A percentile compares a stretch with the other conserved stretches of the same genome.
Evolutionary conservation across 2,888 invertebrate genomes (phyloP).

Genomic region (Heliothis peltigera): DNA sequence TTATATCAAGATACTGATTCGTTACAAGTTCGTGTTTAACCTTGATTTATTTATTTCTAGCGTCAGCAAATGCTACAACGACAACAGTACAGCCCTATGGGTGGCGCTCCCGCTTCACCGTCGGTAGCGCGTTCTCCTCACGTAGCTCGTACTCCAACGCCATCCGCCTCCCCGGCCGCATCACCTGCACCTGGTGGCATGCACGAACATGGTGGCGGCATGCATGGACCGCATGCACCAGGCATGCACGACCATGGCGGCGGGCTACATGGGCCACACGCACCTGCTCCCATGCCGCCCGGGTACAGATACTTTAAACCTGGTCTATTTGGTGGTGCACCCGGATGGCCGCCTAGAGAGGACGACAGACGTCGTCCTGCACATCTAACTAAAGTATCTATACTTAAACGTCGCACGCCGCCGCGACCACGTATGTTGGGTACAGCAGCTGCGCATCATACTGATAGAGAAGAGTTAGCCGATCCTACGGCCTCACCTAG

Average conservation of each 20-base stretch:
- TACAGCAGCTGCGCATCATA: constrained; percentile 72
- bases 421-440: constrained; percentile 86
- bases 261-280: constrained; percentile 78
- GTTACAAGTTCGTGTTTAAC: background rate
- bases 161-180: constrained; percentile 82
- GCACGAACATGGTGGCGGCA: constrained; percentile 62
- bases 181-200: constrained; percentile 77
- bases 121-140: constrained; percentile 89
- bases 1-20: background rate
- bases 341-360: constrained; percentile 89
- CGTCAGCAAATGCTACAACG: constrained; percentile 87
- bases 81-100: constrained; percentile 88
- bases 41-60: constrained; percentile 58
- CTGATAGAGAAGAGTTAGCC: constrained; percentile 88
- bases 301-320: constrained; percentile 91
- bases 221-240: constrained; percentile 69
- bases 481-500: constrained; percentile 65
- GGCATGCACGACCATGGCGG: constrained; percentile 56
- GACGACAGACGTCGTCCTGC: constrained; percentile 78
- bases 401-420: constrained; percentile 90
- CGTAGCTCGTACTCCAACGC: constrained; percentile 86
- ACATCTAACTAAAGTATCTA: constrained; percentile 89
- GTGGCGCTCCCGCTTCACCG: constrained; percentile 90
- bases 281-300: constrained; percentile 88
- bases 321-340: constrained; percentile 91